These are phyloP conservation scores for Promerops cafer DNA, from an alignment of 2,113 vertebrate species.

Conservation along the genomic window DNA sequence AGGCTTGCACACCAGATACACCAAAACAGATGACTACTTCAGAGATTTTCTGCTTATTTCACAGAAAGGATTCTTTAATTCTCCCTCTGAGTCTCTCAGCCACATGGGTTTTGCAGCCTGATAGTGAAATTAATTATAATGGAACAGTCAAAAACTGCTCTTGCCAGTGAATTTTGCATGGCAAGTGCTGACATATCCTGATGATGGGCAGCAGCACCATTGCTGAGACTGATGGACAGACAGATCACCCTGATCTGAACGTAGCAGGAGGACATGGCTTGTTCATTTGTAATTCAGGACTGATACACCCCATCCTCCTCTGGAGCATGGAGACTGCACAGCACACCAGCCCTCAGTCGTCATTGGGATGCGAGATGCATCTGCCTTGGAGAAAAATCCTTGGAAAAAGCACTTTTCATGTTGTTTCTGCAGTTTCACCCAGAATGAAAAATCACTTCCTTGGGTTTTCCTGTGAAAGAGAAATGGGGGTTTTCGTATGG, in stretches of 20 bases:
- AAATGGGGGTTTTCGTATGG: background rate
- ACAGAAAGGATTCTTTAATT: background rate
- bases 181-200: rapidly evolving
- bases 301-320: background rate
- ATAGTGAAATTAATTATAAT: background rate
- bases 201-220: background rate
- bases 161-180: background rate
- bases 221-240: background rate
- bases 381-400: background rate
- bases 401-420: background rate
- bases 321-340: background rate
- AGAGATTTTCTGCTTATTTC: background rate
- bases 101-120: background rate
- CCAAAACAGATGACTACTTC: background rate
- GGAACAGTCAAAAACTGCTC: background rate
- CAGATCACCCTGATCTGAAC: background rate
- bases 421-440: background rate
- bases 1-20: background rate
- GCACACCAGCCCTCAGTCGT: background rate
- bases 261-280: background rate
- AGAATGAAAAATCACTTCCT: constrained; percentile 20
- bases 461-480: background rate
- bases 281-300: background rate
- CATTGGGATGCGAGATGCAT: background rate
- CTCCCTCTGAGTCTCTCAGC: background rate